Evolutionary conservation across 2,113 vertebrate genomes (phyloP).

Genomic region (Protomyctophum bolini): DNA sequence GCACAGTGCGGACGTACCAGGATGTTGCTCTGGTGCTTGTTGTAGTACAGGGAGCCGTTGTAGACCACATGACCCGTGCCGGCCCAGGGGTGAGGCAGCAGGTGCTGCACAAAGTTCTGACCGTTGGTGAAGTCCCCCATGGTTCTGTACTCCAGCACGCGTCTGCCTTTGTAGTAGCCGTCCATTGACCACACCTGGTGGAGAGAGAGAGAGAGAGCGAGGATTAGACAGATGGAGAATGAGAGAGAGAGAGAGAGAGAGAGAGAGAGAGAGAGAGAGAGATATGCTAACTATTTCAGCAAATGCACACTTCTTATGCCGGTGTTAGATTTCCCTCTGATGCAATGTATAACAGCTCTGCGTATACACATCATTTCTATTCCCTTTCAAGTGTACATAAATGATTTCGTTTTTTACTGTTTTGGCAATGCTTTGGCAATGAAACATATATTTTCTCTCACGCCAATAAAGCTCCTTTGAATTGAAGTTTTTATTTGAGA

Average conservation of each 20-base stretch:
- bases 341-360: no score
- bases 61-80: conserved; percentile 81
- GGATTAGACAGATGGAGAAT: background rate
- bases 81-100: conserved; percentile 85
- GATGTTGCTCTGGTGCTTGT: conserved; percentile 79
- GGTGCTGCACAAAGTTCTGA: conserved; percentile 90
- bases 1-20: conserved; percentile 50
- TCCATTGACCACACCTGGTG: conserved; percentile 95
- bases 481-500: no score
- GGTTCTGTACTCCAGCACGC: conserved; percentile 89
- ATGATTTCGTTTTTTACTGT: no score
- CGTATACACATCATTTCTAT: no score
- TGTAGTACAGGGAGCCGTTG: conserved; percentile 81
- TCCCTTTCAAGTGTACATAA: no score
- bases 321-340: background rate
- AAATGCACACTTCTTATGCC: no score
- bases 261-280: conserved; percentile 49
- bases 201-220: background rate
- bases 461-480: no score
- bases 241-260: conserved; percentile 44
- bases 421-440: no score
- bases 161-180: conserved; percentile 89
- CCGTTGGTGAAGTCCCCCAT: conserved; percentile 90
- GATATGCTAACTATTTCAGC: no score
- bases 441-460: no score